Evolutionary conservation across 2,888 invertebrate genomes (phyloP), one percentile per base, ranked within the genome.

Genomic region (Dasypolia templi): DNA sequence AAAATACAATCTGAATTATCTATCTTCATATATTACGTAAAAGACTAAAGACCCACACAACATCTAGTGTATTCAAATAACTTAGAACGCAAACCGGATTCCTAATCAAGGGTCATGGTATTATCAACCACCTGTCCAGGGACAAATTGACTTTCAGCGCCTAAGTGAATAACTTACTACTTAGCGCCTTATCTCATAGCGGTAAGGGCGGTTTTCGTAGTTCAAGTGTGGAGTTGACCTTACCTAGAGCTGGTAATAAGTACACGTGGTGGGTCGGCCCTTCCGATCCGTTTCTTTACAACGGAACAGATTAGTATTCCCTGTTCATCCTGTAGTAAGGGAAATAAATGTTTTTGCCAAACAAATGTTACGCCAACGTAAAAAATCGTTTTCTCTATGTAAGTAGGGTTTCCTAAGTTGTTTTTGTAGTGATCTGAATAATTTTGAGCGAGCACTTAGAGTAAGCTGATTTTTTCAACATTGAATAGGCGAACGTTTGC

Each of bases 221-320:
- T 9, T 46, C 22, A 62, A 69, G 14, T 29, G 26, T 35, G 9
- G 0, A 11, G 42, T 59, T 46, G 19, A 67, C 26, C 14, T 19
- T 51, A 72, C 29, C 63, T 32, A 70, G 49, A 62, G 17, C 29
- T 63, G 17, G 12, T 7, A 51, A 22, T 5, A 29, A 6, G 14
- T 26, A 44, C 4, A 17, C 19, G 39, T 46, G 32, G 29, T 42
- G 19, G 35, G 35, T 62, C 63, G 12, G 35, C 61, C 68, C 35
- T 61, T 66, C 61, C 51, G 68, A 71, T 79, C 65, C 59, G 44
- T 74, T 81, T 72, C 53, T 75, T 69, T 42, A 66, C 67, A 70
- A 56, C 65, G 72, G 67, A 79, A 82, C 49, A 70, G 78, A 86
- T 86, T 87, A 87, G 87, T 85, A 87, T 87, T 87, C 84, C 70